Evolutionary conservation across 2,888 invertebrate genomes (phyloP).

Genomic region (Abrostola tripartita): DNA sequence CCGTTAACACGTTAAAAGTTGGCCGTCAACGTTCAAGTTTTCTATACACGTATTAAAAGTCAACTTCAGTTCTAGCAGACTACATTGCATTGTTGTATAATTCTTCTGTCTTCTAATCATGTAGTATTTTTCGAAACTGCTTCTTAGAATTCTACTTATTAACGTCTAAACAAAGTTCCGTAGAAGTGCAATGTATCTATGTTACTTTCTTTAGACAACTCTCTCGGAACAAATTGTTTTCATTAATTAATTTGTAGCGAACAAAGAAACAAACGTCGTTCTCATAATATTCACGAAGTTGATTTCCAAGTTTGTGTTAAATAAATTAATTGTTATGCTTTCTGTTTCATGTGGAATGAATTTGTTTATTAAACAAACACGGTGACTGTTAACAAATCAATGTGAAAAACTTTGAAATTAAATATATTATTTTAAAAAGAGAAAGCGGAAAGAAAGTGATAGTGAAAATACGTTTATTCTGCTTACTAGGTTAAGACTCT

Average conservation of each 20-base stretch:
- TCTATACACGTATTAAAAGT: too few relatives aligned
- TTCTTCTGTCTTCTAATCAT: too few relatives aligned
- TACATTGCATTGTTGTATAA: too few relatives aligned
- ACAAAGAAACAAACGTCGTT: conserved; percentile 10
- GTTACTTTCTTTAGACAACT: conserved; percentile 9
- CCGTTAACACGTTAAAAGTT: too few relatives aligned
- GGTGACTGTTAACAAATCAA: too few relatives aligned
- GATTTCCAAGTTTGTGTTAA: conserved; percentile 22
- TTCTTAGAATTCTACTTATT: conserved; percentile 21
- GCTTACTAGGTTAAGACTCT: too few relatives aligned
- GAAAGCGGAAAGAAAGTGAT: too few relatives aligned
- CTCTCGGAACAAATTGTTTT: conserved; percentile 5
- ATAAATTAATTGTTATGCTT: conserved; percentile 19
- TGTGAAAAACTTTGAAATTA: too few relatives aligned
- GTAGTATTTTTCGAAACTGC: neutral
- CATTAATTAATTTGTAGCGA: conserved; percentile 9
- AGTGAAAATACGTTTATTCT: too few relatives aligned
- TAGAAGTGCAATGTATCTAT: conserved; percentile 12
- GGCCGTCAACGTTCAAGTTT: too few relatives aligned
- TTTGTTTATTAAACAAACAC: conserved; percentile 8
- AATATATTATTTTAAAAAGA: too few relatives aligned
- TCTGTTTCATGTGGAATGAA: conserved; percentile 21
- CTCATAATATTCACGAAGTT: conserved; percentile 6
- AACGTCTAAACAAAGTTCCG: conserved; percentile 21
- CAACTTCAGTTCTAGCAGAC: too few relatives aligned